phyloP scores from a whole-genome alignment of 2,113 vertebrate genomes.

The Aptenodytes patagonicus region DNA sequence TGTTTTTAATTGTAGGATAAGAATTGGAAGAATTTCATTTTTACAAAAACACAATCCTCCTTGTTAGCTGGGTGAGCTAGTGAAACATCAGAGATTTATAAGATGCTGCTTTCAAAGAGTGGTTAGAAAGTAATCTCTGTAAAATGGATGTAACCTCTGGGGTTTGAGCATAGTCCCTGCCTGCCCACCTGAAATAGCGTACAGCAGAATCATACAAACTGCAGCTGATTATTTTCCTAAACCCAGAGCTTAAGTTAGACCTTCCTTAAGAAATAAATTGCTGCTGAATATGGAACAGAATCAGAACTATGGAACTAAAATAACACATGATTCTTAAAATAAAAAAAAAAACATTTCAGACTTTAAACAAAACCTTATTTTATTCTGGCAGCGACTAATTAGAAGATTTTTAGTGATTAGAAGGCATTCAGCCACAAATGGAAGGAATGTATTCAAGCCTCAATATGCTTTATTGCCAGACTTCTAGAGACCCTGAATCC shows the following conservation, averaged over 20 bases:
- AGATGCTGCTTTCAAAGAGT: neutral
- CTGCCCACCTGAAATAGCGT: neutral
- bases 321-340: neutral
- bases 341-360: neutral
- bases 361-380: slow-evolving; percentile 6
- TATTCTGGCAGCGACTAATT: neutral
- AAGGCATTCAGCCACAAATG: neutral
- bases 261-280: slow-evolving; percentile 17
- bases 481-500: neutral
- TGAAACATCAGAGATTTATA: neutral
- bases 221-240: neutral
- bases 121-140: neutral
- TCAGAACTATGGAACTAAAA: slow-evolving; percentile 4
- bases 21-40: neutral
- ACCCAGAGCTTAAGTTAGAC: neutral
- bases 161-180: neutral
- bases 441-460: neutral
- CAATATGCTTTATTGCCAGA: neutral
- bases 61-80: neutral
- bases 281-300: slow-evolving; percentile 5
- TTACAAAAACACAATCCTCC: neutral
- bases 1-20: neutral
- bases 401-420: neutral
- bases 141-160: neutral
- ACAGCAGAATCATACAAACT: neutral